Percentiles rank a stretch among this genome's conserved stretches.
Evolutionary conservation across 2,113 vertebrate species (phyloP).

Genomic region (Aix galericulata): DNA sequence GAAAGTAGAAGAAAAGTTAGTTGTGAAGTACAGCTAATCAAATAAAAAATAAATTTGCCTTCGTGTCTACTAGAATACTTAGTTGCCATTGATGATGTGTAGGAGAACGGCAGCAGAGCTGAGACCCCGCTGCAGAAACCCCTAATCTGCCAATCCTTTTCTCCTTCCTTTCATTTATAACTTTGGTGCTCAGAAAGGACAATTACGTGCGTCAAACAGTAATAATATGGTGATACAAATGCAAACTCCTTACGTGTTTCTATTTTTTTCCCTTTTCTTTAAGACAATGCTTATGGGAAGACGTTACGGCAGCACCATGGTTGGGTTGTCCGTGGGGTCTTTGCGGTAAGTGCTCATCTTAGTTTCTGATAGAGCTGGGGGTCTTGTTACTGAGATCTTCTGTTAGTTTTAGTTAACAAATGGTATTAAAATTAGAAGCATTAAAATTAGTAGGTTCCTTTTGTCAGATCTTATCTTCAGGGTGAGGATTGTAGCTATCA

Average conservation of each 20-base stretch:
- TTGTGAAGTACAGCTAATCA: not conserved
- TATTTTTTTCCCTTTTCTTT: not conserved
- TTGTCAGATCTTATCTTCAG: not conserved
- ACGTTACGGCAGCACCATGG: slow-evolving; percentile 94
- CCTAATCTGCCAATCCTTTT: not conserved
- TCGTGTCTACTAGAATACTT: not conserved
- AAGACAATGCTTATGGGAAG: slow-evolving; percentile 94
- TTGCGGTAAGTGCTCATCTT: slow-evolving; percentile 84
- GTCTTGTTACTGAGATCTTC: not conserved
- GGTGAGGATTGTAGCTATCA: not conserved
- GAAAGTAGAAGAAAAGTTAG: not conserved
- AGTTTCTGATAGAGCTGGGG: not conserved
- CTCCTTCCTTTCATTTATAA: not conserved
- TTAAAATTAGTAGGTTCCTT: not conserved
- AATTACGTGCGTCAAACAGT: not conserved
- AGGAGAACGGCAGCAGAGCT: not conserved
- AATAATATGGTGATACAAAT: not conserved
- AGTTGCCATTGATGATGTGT: not conserved
- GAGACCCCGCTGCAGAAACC: not conserved
- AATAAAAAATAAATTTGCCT: not conserved
- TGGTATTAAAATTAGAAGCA: not conserved
- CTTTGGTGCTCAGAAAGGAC: not conserved
- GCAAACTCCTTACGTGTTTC: not conserved
- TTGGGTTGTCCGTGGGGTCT: slow-evolving; percentile 97
- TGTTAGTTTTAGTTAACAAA: not conserved